Evolutionary conservation across 2,888 invertebrate genomes (phyloP).

Genomic region (Plebejus melissa): DNA sequence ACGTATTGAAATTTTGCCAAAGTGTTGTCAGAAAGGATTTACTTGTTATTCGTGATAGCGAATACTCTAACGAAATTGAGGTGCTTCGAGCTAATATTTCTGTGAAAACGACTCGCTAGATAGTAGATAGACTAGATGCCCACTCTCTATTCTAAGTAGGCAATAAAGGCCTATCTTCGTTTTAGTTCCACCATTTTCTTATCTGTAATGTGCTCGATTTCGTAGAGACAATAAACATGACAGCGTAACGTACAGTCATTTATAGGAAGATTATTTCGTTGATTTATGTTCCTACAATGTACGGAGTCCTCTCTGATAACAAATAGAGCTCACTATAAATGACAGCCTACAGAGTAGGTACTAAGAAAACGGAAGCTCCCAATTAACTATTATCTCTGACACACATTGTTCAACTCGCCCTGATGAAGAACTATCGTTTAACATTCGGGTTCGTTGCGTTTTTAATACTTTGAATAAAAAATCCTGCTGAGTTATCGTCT

Average conservation of each 20-base stretch:
- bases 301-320: not conserved
- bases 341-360: not conserved
- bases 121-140: not conserved
- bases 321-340: not conserved
- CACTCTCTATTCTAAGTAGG: conserved; percentile 1
- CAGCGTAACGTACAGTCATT: not conserved
- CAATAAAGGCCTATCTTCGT: conserved; percentile 12
- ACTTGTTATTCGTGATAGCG: not conserved
- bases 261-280: not conserved
- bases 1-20: conserved; percentile 7
- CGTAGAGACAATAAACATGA: not conserved
- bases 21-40: not conserved
- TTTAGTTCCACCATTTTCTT: not conserved
- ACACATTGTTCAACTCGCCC: not conserved
- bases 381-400: conserved; percentile 17
- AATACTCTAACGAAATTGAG: not conserved
- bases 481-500: too few species aligned
- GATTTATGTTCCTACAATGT: conserved; percentile 1
- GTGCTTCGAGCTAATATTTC: not conserved
- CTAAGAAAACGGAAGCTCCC: conserved; percentile 1
- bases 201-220: conserved; percentile 10
- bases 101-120: not conserved
- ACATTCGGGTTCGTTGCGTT: not conserved
- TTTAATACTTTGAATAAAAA: not conserved
- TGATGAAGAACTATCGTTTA: not conserved